Conservation (phyloP, 2,113 vertebrate genomes). For the Edolisoma coerulescens region DNA sequence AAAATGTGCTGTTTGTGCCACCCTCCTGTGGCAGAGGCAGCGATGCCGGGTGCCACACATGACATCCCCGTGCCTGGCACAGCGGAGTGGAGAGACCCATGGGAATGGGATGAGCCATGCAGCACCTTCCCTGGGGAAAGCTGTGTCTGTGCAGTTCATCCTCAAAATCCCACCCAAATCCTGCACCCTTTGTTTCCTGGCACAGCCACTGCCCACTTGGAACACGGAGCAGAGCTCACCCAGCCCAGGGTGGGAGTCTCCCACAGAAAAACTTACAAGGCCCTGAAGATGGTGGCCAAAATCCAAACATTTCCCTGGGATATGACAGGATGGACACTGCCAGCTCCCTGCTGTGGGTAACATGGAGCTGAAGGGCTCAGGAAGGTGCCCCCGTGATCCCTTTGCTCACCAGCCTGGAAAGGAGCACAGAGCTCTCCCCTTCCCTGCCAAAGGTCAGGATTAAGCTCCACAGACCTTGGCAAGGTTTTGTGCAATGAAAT, state of each 20-base stretch:
- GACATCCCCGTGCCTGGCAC: accelerated
- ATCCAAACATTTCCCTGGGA: background rate
- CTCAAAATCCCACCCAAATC: background rate
- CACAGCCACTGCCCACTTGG: background rate
- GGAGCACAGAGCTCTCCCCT: background rate
- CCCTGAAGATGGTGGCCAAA: background rate
- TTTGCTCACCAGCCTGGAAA: background rate
- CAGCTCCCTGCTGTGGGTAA: background rate
- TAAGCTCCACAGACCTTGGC: background rate
- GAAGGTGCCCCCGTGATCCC: background rate
- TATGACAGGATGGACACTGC: background rate
- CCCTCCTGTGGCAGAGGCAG: background rate
- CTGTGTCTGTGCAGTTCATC: background rate
- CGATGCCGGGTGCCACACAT: accelerated
- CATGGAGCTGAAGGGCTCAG: accelerated
- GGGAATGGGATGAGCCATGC: background rate
- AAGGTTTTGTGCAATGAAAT: background rate
- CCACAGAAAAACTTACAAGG: background rate
- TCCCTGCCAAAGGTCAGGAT: background rate
- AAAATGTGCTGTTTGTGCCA: background rate
- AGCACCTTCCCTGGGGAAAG: background rate
- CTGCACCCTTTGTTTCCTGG: background rate
- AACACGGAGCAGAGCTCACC: background rate
- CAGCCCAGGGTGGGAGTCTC: background rate
- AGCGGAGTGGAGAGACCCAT: accelerated